Evolutionary conservation across 2,888 invertebrate genomes (phyloP), one percentile per base, ranked within the genome.

Genomic region (Drosophila hawaiiensis): DNA sequence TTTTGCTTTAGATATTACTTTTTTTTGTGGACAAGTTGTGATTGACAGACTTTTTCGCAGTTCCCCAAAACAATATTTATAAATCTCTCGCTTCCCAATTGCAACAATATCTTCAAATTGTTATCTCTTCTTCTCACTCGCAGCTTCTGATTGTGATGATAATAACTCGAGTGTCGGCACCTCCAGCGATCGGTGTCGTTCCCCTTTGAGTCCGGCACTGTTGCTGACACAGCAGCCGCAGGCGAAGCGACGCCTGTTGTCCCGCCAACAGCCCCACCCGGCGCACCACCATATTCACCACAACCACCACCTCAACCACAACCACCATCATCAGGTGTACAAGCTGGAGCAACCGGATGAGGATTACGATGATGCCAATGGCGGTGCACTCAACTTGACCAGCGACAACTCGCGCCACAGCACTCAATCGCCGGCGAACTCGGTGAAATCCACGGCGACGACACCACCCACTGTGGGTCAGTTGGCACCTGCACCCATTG

Each of bases 71-170:
- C 3, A 41, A 12, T n/a, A 12, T 22, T 6, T 43, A 12, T 4
- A 43, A 14, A 14, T 35, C 19, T 19, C 16, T 47, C 22, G 16
- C 41, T 5, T 37, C 50, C 28, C 31, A 1, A 10, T 29, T 37
- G 7, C 14, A 50, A 66, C 50, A 12, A 3, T 53, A 41, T 61
- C 31, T 47, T 9, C 25, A 81, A 62, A 22, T 9, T 16, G 7
- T 52, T 29, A 6, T 19, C 10, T 25, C 6, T 49, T 49, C 31
- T 50, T n/a, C n/a, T 5, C 14, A 29, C 9, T 80, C 81, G 7
- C 69, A 93, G 92, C 91, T 73, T 92, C 92, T 52, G 94, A 93
- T 74, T 92, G 92, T 72, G 94, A 93, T 80, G 94, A 93, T 75
- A 92, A 93, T 66, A 92, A 91, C 61, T 92, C 92, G 14, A 93